A percentile compares a stretch with the other conserved stretches of the same genome.
These are phyloP conservation scores for Calliopsis andreniformis DNA, from an alignment of 1,140 invertebrate genomes.

Conservation along the genomic window DNA sequence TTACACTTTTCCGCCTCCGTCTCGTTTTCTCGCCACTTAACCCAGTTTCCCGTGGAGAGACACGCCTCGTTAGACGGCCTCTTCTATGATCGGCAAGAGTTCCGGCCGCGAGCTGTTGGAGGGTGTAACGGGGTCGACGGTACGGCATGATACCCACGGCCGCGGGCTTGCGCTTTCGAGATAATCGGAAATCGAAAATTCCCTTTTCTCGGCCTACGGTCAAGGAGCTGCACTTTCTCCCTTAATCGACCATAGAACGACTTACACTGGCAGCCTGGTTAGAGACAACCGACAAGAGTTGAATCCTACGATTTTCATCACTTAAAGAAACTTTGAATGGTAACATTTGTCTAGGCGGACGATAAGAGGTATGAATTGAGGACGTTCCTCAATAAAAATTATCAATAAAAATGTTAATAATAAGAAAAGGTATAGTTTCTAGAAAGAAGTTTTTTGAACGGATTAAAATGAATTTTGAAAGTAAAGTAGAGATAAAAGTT, in stretches of 20 bases:
- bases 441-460: too few species aligned
- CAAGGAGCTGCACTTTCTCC: constrained; percentile 55
- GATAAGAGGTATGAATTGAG: too few species aligned
- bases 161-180: constrained; percentile 37
- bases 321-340: too few species aligned
- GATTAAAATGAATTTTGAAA: too few species aligned
- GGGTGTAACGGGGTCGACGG: constrained; percentile 29
- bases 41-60: constrained; percentile 53
- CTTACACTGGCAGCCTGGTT: neutral
- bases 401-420: too few species aligned
- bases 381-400: too few species aligned
- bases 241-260: constrained; percentile 44
- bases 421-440: too few species aligned
- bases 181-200: constrained; percentile 59
- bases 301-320: neutral
- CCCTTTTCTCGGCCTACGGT: constrained; percentile 35
- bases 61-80: constrained; percentile 23
- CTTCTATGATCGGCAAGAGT: constrained; percentile 47
- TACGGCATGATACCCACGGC: neutral
- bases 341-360: too few species aligned
- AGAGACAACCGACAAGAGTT: neutral
- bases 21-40: constrained; percentile 47
- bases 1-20: constrained; percentile 39
- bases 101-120: constrained; percentile 28
- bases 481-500: too few species aligned